Conservation (phyloP, 2,888 invertebrate species). For the Platerodrilus igneus region DNA sequence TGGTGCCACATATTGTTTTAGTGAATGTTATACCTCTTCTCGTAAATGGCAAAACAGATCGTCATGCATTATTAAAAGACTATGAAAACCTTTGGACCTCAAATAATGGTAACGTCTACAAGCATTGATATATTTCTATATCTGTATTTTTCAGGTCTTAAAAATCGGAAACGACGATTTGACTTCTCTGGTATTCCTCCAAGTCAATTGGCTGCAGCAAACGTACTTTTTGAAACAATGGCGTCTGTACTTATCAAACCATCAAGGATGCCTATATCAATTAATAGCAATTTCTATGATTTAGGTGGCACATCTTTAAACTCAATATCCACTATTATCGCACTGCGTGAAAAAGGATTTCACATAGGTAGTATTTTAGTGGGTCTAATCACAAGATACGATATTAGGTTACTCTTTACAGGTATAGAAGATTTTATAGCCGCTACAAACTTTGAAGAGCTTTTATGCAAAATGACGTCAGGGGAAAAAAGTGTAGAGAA, state of each 20-base stretch:
- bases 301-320: slow-evolving; percentile 84
- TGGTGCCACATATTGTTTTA: slow-evolving; percentile 74
- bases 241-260: slow-evolving; percentile 66
- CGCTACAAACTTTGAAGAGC: slow-evolving; percentile 64
- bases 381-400: too few species aligned
- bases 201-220: slow-evolving; percentile 58
- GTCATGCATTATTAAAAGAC: slow-evolving; percentile 68
- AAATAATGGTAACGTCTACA: too few species aligned
- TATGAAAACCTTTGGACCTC: slow-evolving; percentile 71
- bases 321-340: slow-evolving; percentile 75
- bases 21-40: slow-evolving; percentile 72
- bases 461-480: slow-evolving; percentile 57
- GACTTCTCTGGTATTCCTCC: slow-evolving; percentile 62
- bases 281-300: slow-evolving; percentile 73
- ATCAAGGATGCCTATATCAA: slow-evolving; percentile 56
- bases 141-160: too few species aligned
- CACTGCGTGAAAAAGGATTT: slow-evolving; percentile 70
- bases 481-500: too few species aligned
- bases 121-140: too few species aligned
- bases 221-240: slow-evolving; percentile 68
- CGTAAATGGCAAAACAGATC: slow-evolving; percentile 83
- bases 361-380: slow-evolving; percentile 57
- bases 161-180: too few species aligned
- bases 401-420: too few species aligned
- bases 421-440: slow-evolving; percentile 75